Evolutionary conservation across 2,888 invertebrate genomes (phyloP).

Genomic region (Scaptomyza caliginosa): DNA sequence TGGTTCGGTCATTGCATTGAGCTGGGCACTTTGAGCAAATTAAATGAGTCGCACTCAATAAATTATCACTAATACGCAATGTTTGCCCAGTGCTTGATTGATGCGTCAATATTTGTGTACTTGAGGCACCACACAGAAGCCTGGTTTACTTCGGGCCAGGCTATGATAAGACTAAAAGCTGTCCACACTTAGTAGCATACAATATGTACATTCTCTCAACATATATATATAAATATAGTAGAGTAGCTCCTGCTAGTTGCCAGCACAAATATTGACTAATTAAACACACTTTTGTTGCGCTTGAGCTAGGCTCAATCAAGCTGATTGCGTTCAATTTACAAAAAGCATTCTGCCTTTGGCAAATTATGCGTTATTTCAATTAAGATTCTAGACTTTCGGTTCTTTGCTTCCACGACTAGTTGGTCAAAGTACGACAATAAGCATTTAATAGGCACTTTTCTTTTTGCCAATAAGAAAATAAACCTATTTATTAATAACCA

Average conservation of each 20-base stretch:
- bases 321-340: constrained; percentile 21
- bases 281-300: constrained; percentile 56
- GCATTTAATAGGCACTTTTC: too few relatives aligned
- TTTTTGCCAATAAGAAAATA: background rate
- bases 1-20: constrained; percentile 29
- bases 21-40: constrained; percentile 36
- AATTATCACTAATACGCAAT: constrained; percentile 76
- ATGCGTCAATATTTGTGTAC: constrained; percentile 75
- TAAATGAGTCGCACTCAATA: constrained; percentile 70
- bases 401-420: too few relatives aligned
- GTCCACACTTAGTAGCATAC: constrained; percentile 1
- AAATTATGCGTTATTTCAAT: constrained; percentile 10
- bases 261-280: constrained; percentile 51
- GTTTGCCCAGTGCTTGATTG: constrained; percentile 72
- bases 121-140: constrained; percentile 53
- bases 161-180: constrained; percentile 15
- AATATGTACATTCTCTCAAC: constrained; percentile 23
- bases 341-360: constrained; percentile 19
- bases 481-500: background rate
- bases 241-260: constrained; percentile 8
- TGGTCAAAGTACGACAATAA: too few relatives aligned
- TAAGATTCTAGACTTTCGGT: background rate
- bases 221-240: background rate
- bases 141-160: constrained; percentile 5
- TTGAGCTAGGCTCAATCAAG: constrained; percentile 53